Conservation (phyloP, 2,888 invertebrate genomes). For the Rutpela maculata region DNA sequence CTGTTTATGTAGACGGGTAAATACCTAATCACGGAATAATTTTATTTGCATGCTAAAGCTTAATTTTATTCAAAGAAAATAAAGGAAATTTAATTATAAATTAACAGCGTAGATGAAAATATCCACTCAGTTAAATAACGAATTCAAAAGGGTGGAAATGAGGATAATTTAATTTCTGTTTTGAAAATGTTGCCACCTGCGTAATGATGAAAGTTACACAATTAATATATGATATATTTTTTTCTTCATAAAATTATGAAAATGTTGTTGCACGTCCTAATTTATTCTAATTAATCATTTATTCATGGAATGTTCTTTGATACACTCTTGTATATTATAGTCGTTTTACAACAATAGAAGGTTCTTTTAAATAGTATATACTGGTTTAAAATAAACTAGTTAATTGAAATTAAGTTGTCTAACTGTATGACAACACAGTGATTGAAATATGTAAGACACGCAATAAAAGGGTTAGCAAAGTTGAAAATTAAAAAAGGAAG, state of each 20-base stretch:
- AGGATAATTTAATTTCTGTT: background rate
- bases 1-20: background rate
- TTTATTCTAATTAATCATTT: background rate
- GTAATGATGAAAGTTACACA: background rate
- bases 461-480: too few relatives aligned
- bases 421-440: too few relatives aligned
- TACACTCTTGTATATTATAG: background rate
- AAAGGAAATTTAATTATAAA: slow-evolving; percentile 4
- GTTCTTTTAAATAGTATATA: too few relatives aligned
- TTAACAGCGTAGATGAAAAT: background rate
- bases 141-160: slow-evolving; percentile 5
- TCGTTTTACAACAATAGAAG: background rate
- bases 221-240: background rate
- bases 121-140: slow-evolving; percentile 2
- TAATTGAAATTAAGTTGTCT: too few relatives aligned
- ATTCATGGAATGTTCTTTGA: background rate
- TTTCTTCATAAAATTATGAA: background rate
- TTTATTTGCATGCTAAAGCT: background rate
- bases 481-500: too few relatives aligned
- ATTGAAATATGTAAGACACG: too few relatives aligned
- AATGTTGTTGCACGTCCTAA: background rate
- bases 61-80: background rate
- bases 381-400: too few relatives aligned
- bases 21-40: background rate
- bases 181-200: background rate